phyloP scores from a whole-genome alignment of 2,113 vertebrate genomes.

The Smithornis capensis region DNA sequence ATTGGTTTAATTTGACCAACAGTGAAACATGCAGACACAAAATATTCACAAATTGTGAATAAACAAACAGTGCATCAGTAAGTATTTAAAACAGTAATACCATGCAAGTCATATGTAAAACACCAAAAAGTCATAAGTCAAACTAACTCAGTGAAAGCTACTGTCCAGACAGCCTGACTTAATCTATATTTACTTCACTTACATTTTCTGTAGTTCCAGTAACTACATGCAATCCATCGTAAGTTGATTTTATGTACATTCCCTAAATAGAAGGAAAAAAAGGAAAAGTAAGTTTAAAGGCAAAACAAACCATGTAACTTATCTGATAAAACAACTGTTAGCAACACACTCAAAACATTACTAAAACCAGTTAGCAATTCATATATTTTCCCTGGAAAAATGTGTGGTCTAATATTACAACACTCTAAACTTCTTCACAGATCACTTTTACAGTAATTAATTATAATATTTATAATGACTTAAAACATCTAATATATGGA shows the following conservation, averaged over 20 bases:
- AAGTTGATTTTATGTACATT: constrained; percentile 98
- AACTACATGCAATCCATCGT: constrained; percentile 93
- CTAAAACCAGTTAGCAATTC: background rate
- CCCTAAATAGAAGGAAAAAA: constrained; percentile 77
- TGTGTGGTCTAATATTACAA: background rate
- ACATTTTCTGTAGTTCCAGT: constrained; percentile 97
- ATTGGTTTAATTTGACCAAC: constrained; percentile 13
- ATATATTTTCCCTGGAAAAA: background rate
- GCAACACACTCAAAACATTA: background rate
- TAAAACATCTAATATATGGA: background rate
- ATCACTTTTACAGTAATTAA: background rate
- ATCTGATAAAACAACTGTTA: background rate
- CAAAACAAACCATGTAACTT: background rate
- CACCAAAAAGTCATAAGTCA: background rate
- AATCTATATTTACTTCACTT: constrained; percentile 67
- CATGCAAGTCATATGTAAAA: background rate
- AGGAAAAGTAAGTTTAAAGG: constrained; percentile 12
- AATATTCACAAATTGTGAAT: background rate
- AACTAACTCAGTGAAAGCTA: background rate
- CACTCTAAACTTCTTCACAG: background rate
- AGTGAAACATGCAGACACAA: background rate
- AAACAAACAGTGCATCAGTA: background rate
- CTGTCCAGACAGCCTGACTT: background rate
- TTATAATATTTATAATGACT: background rate
- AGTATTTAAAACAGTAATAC: background rate